Base-by-base conservation (phyloP, 2,888 invertebrate species). In the Synanthedon formicaeformis region DNA sequence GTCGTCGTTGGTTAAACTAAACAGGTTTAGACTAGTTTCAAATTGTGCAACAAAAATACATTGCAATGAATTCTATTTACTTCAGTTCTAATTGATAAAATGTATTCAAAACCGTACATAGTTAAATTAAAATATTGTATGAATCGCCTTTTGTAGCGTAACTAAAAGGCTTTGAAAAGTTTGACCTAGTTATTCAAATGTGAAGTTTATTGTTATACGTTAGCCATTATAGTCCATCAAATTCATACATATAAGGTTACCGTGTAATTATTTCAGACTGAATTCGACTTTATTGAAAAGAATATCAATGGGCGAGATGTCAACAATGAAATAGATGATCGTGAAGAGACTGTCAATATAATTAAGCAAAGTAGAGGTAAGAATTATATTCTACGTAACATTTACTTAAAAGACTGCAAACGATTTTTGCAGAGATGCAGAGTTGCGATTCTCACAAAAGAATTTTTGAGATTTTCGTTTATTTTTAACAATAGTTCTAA, bases 121-220 rank as follows among this genome's bases (percentile, higher is more conserved):
- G 69, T 77, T 79, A 81, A 81, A 82, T 82, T 79, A 71, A 82
- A 76, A 80, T 76, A 71, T 77, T 72, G 71, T 63, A 73, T 66
- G n/a, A 45, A 13, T 45, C 45, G 14, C n/a, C 72, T 60, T 73
- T 73, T 75, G 75, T 76, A 63, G 66, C 60, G 65, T 71, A 73
- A 66, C 65, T 60, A 68, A 34, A 53, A 66, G 58, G 66, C 62
- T 73, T 76, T 78, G 69, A 62, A 76, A 75, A 74, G 72, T 68
- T 71, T 75, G 81, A 79, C 85, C 84, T 68, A 79, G 73, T 71
- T 82, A 65, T 69, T 65, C 65, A 64, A 69, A 72, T 68, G 64
- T 71, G 64, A 62, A 66, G 66, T 65, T 62, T 64, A 76, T 76
- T 75, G 73, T 69, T 60, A 66, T 67, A 16, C 64, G 58, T 57